phyloP scores from a whole-genome alignment of 2,113 vertebrate genomes.

The Malurus cyaneus region DNA sequence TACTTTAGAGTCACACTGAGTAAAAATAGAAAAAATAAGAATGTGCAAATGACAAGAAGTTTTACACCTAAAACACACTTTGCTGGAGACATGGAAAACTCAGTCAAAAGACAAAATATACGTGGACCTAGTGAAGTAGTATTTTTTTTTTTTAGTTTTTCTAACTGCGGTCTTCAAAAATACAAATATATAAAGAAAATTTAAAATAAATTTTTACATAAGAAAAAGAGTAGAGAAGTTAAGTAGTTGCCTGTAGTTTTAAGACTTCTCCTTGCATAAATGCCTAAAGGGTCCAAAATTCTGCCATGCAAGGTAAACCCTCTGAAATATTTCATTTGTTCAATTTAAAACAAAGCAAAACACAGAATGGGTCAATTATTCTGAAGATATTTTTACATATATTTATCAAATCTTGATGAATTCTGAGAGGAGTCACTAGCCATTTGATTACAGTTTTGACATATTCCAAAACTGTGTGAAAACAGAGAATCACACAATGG shows the following conservation, averaged over 20 bases:
- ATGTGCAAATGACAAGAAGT: accelerated
- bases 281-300: background rate
- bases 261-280: background rate
- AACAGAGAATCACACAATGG: background rate
- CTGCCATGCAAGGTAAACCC: background rate
- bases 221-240: background rate
- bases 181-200: background rate
- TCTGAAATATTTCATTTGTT: background rate
- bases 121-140: background rate
- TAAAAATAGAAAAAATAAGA: background rate
- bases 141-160: background rate
- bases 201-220: background rate
- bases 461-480: background rate
- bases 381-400: background rate
- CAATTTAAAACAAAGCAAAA: background rate
- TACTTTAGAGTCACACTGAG: background rate
- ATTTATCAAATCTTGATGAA: background rate
- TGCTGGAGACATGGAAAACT: background rate
- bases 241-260: background rate
- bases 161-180: background rate
- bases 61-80: background rate
- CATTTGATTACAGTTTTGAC: background rate
- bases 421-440: background rate
- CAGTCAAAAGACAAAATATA: background rate
- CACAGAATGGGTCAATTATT: background rate